Evolutionary conservation across 2,888 invertebrate genomes (phyloP).

Genomic region (Notocelia uddmanniana): DNA sequence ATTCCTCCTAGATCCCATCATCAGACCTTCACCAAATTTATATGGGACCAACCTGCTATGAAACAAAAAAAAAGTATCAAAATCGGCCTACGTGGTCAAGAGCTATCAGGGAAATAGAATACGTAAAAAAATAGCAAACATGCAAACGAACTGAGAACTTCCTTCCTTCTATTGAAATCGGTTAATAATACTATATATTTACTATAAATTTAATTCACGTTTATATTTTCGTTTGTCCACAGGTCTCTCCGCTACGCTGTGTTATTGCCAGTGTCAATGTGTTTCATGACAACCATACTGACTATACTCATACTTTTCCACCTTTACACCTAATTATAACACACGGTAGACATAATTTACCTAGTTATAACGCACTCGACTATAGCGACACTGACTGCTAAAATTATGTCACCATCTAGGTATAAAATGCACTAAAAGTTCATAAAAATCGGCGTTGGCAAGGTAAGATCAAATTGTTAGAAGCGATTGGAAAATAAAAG

Average conservation of each 20-base stretch:
- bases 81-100: too few species aligned
- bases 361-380: slow-evolving; percentile 47
- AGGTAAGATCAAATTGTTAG: background rate
- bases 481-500: too few species aligned
- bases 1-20: too few species aligned
- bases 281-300: slow-evolving; percentile 91
- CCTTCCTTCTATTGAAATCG: too few species aligned
- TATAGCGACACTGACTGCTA: slow-evolving; percentile 52
- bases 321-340: slow-evolving; percentile 82
- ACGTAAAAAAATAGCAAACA: too few species aligned
- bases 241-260: slow-evolving; percentile 89
- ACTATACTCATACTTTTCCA: slow-evolving; percentile 90
- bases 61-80: too few species aligned
- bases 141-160: too few species aligned
- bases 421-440: slow-evolving; percentile 37
- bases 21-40: too few species aligned
- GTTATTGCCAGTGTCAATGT: slow-evolving; percentile 90
- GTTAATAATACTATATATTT: too few species aligned
- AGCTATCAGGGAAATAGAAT: too few species aligned
- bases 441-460: background rate
- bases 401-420: slow-evolving; percentile 46
- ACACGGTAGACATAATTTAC: slow-evolving; percentile 37
- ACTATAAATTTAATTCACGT: too few species aligned
- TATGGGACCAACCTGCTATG: too few species aligned
- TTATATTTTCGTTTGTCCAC: slow-evolving; percentile 48